Conservation (phyloP, 2,113 vertebrate genomes). For the Heterocephalus glaber region DNA sequence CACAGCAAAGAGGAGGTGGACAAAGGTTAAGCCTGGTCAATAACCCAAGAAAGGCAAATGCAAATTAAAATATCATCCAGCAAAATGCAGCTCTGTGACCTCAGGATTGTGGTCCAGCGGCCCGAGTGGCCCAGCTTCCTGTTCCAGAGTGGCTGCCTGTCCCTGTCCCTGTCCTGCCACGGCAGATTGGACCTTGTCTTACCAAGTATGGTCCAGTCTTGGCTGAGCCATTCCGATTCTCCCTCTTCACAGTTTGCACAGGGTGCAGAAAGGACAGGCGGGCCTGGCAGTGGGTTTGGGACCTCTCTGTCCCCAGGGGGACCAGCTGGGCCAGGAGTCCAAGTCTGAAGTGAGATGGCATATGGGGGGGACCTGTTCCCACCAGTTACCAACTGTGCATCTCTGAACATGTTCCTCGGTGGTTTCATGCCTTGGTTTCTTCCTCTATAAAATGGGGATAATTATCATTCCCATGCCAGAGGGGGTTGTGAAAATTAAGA, state of each 20-base stretch:
- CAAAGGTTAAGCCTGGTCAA: neutral
- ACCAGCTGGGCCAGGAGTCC: neutral
- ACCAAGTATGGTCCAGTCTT: neutral
- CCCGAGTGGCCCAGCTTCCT: neutral
- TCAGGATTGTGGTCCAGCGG: too few relatives aligned
- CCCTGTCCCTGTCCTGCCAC: neutral
- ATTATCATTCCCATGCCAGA: neutral
- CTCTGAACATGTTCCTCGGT: neutral
- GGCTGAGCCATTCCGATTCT: neutral
- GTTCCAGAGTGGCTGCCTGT: neutral
- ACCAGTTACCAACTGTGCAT: neutral
- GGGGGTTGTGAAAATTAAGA: constrained; percentile 18
- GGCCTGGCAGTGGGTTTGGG: neutral
- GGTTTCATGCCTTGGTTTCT: neutral
- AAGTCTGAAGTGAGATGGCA: neutral
- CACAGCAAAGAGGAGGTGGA: neutral
- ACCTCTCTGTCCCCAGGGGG: neutral
- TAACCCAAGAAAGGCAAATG: neutral
- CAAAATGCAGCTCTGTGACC: neutral
- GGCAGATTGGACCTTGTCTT: neutral
- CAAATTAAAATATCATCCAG: neutral
- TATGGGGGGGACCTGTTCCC: neutral
- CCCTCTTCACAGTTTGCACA: neutral
- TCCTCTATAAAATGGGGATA: neutral
- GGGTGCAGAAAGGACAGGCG: neutral